phyloP scores from a whole-genome alignment of 37 sponge, comb jelly and placozoan species.

The Diacarnus erythraeanus region DNA sequence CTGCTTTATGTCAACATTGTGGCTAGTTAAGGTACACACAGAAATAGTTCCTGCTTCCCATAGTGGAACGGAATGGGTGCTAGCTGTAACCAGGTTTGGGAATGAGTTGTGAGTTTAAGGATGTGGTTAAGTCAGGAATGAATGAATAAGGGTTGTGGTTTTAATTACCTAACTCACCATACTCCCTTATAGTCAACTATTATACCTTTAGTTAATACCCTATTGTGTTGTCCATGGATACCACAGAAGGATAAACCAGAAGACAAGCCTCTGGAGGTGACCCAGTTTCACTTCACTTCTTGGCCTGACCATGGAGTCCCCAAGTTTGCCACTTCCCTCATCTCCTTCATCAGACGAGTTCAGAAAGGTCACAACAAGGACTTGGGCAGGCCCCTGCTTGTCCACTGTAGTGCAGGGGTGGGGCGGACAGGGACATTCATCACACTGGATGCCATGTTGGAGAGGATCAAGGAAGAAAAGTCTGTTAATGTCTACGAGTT shows the following conservation, averaged over 20 bases:
- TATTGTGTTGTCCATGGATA: too few relatives aligned
- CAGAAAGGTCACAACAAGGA: slow-evolving; percentile 59
- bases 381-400: slow-evolving; percentile 48
- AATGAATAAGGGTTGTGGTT: too few relatives aligned
- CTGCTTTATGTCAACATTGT: too few relatives aligned
- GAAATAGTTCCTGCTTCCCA: too few relatives aligned
- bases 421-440: slow-evolving; percentile 86
- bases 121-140: too few relatives aligned
- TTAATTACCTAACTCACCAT: too few relatives aligned
- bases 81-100: too few relatives aligned
- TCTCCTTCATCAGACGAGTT: slow-evolving; percentile 69
- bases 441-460: slow-evolving; percentile 72
- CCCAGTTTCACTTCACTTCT: slow-evolving; percentile 64
- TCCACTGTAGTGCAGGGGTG: slow-evolving; percentile 93
- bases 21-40: too few relatives aligned
- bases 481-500: slow-evolving; percentile 64
- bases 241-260: slow-evolving; percentile 16
- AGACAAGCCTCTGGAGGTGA: slow-evolving; percentile 31
- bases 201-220: too few relatives aligned
- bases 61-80: too few relatives aligned
- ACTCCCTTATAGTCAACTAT: too few relatives aligned
- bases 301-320: slow-evolving; percentile 88
- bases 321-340: slow-evolving; percentile 78
- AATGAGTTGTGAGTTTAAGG: too few relatives aligned
- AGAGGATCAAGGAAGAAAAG: slow-evolving; percentile 45